phyloP scores from a whole-genome alignment of 2,888 invertebrate species.

The Lycocerus yunnanus region DNA sequence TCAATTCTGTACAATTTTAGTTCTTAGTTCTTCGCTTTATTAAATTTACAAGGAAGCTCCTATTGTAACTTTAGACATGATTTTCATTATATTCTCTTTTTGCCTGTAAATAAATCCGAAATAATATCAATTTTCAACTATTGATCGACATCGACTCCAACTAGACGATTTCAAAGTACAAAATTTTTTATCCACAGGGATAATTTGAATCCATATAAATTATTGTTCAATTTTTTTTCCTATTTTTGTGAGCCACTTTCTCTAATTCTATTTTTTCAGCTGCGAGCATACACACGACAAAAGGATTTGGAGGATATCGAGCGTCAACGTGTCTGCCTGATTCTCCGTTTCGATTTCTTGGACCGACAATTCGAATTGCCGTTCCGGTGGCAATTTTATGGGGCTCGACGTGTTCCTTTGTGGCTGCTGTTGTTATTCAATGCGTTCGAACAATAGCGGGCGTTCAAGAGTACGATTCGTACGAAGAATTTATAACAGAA shows the following conservation, averaged over 20 bases:
- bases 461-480: constrained; percentile 33
- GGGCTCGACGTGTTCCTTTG: constrained; percentile 61
- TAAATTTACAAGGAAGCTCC: not conserved
- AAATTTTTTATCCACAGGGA: too few relatives aligned
- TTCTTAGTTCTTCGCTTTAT: not conserved
- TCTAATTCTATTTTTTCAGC: constrained; percentile 51
- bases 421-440: constrained; percentile 61
- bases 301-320: constrained; percentile 54
- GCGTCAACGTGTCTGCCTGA: constrained; percentile 49
- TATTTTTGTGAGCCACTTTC: not conserved
- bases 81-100: not conserved
- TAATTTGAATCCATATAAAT: too few relatives aligned
- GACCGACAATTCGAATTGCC: constrained; percentile 49
- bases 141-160: not conserved
- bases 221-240: not conserved
- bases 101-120: not conserved
- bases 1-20: not conserved
- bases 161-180: too few relatives aligned
- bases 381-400: constrained; percentile 57
- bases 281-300: constrained; percentile 65
- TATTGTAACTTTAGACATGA: not conserved
- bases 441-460: constrained; percentile 58
- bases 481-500: constrained; percentile 18
- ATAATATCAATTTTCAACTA: not conserved
- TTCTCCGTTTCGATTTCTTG: constrained; percentile 49